Conservation (phyloP, 2,113 vertebrate species). For the Serinus canaria region DNA sequence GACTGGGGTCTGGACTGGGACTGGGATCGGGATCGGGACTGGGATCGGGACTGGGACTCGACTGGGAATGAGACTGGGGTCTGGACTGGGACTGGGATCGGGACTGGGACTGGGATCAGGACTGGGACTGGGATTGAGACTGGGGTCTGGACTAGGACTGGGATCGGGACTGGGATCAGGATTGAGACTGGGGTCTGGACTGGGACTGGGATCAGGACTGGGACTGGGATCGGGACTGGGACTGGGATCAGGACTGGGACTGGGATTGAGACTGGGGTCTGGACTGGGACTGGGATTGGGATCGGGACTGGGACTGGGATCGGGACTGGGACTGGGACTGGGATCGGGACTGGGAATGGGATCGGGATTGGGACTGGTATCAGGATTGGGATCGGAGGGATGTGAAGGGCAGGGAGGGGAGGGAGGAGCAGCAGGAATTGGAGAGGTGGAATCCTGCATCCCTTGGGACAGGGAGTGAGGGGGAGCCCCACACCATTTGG, state of each 20-base stretch:
- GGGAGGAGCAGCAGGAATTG: background rate
- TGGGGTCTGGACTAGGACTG: fast-evolving
- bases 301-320: fast-evolving
- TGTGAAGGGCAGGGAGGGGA: background rate
- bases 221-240: fast-evolving
- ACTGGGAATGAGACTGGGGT: fast-evolving
- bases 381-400: fast-evolving
- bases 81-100: too few species aligned
- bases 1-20: too few species aligned
- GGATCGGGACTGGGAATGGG: background rate
- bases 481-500: background rate
- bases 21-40: fast-evolving
- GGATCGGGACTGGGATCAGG: too few species aligned
- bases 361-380: too few species aligned
- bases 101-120: fast-evolving
- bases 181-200: fast-evolving
- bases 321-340: fast-evolving
- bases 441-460: background rate
- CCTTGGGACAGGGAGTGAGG: background rate
- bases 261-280: too few species aligned
- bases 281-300: fast-evolving
- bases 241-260: fast-evolving
- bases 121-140: fast-evolving
- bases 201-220: fast-evolving
- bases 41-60: fast-evolving